phyloP scores from a whole-genome alignment of 2,888 invertebrate genomes.

The Dromius quadrimaculatus region DNA sequence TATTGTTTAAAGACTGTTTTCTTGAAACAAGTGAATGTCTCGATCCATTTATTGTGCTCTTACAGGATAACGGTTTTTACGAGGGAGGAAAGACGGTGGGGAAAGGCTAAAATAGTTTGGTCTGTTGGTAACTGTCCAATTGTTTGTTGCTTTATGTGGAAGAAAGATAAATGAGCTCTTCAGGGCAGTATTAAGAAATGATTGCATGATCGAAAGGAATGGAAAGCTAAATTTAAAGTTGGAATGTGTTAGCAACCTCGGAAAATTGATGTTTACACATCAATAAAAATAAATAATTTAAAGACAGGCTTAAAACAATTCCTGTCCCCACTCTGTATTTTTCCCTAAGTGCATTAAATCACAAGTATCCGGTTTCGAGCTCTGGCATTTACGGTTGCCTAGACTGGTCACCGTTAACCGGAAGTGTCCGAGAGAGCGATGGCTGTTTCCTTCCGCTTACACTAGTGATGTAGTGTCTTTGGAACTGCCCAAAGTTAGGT shows the following conservation, averaged over 20 bases:
- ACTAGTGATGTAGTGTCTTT: too few relatives aligned
- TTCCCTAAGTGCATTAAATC: slow-evolving; percentile 24
- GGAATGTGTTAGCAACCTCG: too few relatives aligned
- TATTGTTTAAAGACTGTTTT: slow-evolving; percentile 2
- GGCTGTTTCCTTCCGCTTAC: slow-evolving; percentile 62
- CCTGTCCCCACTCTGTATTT: too few relatives aligned
- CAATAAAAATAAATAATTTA: too few relatives aligned
- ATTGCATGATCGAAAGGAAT: slow-evolving; percentile 49
- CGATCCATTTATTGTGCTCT: too few relatives aligned
- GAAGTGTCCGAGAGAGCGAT: slow-evolving; percentile 60
- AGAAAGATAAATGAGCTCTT: too few relatives aligned
- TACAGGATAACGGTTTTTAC: too few relatives aligned
- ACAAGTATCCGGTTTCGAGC: slow-evolving; percentile 1
- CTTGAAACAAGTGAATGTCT: slow-evolving; percentile 2
- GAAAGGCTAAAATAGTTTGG: neutral
- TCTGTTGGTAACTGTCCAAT: neutral
- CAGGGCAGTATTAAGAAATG: neutral
- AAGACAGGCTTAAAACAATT: too few relatives aligned
- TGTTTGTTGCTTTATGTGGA: neutral
- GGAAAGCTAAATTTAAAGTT: too few relatives aligned
- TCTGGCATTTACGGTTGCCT: slow-evolving; percentile 4
- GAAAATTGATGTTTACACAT: too few relatives aligned
- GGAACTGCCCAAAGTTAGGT: neutral
- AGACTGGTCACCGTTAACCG: slow-evolving; percentile 53
- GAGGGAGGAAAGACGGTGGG: too few relatives aligned